These are phyloP conservation scores for Oreochromis spilurus DNA, from an alignment of 2,113 vertebrate species.

Conservation along the genomic window DNA sequence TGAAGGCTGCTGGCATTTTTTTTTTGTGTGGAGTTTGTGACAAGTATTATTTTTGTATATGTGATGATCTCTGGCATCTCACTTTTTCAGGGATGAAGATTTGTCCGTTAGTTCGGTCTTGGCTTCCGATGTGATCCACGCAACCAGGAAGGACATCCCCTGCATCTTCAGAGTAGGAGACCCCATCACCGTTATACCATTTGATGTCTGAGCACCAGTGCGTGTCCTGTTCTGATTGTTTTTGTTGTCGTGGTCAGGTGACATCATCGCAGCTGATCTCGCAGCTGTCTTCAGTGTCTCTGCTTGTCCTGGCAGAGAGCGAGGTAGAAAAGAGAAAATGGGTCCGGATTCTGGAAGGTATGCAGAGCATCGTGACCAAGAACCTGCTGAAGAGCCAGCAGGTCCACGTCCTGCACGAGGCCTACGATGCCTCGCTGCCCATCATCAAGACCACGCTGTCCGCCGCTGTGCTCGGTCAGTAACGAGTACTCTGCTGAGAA, in stretches of 20 bases:
- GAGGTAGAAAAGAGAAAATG: slow-evolving; percentile 94
- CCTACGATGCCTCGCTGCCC: slow-evolving; percentile 90
- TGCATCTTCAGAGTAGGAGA: slow-evolving; percentile 91
- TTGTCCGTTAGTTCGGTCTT: slow-evolving; percentile 94
- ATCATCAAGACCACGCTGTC: slow-evolving; percentile 87
- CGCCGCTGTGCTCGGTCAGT: slow-evolving; percentile 85
- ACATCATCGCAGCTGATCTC: slow-evolving; percentile 85
- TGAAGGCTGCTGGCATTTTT: accelerated
- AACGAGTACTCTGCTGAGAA: too few species aligned
- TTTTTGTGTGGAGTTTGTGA: neutral
- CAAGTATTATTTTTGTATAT: neutral
- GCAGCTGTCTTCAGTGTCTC: slow-evolving; percentile 81
- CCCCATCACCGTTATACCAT: neutral
- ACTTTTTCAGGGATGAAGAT: slow-evolving; percentile 85
- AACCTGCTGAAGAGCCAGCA: slow-evolving; percentile 82
- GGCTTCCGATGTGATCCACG: slow-evolving; percentile 93
- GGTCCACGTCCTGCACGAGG: slow-evolving; percentile 88
- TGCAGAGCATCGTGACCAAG: slow-evolving; percentile 88
- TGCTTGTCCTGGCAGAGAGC: slow-evolving; percentile 91
- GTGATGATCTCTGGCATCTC: neutral
- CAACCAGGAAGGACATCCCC: slow-evolving; percentile 90
- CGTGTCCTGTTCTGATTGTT: neutral
- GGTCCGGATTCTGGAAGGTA: slow-evolving; percentile 91
- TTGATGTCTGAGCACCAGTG: neutral
- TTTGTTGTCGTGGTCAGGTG: slow-evolving; percentile 70